Percentiles rank a stretch among this genome's conserved stretches.
phyloP scores from a whole-genome alignment of 1,140 invertebrate genomes.

The Drosophila simulans region DNA sequence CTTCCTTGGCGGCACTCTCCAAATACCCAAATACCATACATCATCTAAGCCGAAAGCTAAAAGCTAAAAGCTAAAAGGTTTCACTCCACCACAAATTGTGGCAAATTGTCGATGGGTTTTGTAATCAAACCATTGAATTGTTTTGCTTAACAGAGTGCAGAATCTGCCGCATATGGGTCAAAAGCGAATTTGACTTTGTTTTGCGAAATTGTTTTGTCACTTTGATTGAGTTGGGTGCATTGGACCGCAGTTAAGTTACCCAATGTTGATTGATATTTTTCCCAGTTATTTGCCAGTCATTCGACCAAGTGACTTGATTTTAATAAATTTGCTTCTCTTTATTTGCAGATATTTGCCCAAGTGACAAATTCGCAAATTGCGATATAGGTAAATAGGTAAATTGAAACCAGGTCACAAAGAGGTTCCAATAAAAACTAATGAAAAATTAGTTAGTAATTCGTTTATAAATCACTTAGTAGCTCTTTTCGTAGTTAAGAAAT shows the following conservation, averaged over 20 bases:
- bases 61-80: conserved; percentile 65
- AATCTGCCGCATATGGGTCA: conserved; percentile 28
- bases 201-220: conserved; percentile 58
- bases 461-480: too few species aligned
- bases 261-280: conserved; percentile 31
- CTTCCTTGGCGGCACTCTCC: conserved; percentile 7
- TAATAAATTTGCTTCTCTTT: conserved; percentile 13
- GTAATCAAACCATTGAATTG: conserved; percentile 57
- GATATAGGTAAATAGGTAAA: background rate
- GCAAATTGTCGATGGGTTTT: conserved; percentile 71
- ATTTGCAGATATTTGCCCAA: conserved; percentile 2
- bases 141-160: conserved; percentile 16
- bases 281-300: conserved; percentile 43
- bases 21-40: conserved; percentile 60
- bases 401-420: background rate
- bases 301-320: conserved; percentile 46
- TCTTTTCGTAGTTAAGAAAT: too few species aligned
- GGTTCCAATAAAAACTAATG: too few species aligned
- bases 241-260: conserved; percentile 5
- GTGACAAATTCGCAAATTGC: background rate
- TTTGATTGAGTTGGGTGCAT: conserved; percentile 21
- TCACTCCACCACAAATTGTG: conserved; percentile 49
- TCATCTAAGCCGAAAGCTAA: conserved; percentile 54
- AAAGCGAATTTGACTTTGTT: conserved; percentile 24
- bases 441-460: too few species aligned